Percentiles rank a stretch among this genome's conserved stretches.
Conservation (phyloP, 2,113 vertebrate genomes). For the Alexandromys fortis region DNA sequence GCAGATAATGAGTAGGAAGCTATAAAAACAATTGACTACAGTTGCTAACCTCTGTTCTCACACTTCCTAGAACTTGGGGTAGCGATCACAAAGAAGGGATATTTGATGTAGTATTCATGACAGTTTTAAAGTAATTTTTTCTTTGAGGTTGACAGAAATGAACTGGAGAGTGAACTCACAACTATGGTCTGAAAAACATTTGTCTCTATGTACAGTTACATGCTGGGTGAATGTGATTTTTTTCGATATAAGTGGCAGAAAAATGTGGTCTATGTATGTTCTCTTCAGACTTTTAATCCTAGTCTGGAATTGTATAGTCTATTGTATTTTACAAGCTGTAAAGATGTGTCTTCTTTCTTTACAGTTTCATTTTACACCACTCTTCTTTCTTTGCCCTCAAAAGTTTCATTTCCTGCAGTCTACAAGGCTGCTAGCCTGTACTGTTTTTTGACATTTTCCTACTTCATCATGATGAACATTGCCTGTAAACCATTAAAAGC, state of each 20-base stretch:
- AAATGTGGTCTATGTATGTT: background rate
- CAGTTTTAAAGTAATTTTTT: background rate
- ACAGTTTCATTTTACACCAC: background rate
- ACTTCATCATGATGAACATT: background rate
- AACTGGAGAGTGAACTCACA: background rate
- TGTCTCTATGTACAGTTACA: background rate
- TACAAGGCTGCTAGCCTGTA: background rate
- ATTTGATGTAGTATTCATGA: background rate
- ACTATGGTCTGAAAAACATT: background rate
- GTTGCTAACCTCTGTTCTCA: background rate
- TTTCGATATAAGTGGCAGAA: background rate
- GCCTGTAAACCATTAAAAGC: background rate
- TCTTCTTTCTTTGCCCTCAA: background rate
- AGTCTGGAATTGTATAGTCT: background rate
- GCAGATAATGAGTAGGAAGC: background rate
- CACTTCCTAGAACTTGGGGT: background rate
- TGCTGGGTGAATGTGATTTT: fast-evolving
- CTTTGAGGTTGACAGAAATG: background rate
- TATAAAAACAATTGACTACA: background rate
- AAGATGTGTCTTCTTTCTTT: background rate
- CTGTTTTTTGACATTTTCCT: background rate
- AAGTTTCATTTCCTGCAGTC: background rate
- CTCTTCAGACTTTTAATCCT: background rate
- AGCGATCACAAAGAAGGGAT: background rate
- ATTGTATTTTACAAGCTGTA: background rate